Base-by-base conservation (phyloP, 2,888 invertebrate species). In the Leucophora obtusa region DNA sequence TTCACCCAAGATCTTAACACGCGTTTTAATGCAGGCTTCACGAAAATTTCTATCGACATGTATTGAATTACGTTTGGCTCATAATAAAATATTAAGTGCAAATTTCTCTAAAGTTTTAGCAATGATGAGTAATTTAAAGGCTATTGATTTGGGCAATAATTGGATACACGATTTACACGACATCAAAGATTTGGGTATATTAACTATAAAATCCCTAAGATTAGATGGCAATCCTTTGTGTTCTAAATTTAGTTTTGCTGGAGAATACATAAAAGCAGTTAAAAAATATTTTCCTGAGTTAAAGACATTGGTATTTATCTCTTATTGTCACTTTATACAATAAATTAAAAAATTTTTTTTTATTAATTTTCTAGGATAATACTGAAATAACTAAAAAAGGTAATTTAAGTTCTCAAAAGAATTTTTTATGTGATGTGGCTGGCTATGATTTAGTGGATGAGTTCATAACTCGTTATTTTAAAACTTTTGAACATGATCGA, bases 161-260 rank as follows among this genome's bases (percentile, higher is more conserved):
- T 87, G 87, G 87, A 85, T 89, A 15, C 82, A 85, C 15, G 84
- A 86, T 11, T 82, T 89, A 21, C 56, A 84, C 24, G 84, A 85
- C 10, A 84, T 89, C 9, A 83, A 84, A 59, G 84, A 86, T 6
- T 66, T 89, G 0, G 84, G 85, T 9, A 82, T 83, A 15, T 79
- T 89, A 11, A 85, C 85, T 0, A 72, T 89, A 4, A 89, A 86
- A 66, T 86, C 88, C 0, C 73, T 89, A 63, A 81, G 84, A 0
- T 76, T 89, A 7, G 85, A 88, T 71, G 89, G 89, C 0, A 89
- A 89, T 85, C 89, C 87, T 0, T 24, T 89, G 7, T 89, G 89
- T 51, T 73, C 82, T 2, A 85, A 85, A 35, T 89, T 86, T 60
- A 79, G 82, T 7, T 83, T 87, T 77, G 85, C 89, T 11, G 85